Evolutionary conservation across 37 sponge, comb jelly and placozoan genomes (phyloP).

Genomic region (Chondrosia reniformis): DNA sequence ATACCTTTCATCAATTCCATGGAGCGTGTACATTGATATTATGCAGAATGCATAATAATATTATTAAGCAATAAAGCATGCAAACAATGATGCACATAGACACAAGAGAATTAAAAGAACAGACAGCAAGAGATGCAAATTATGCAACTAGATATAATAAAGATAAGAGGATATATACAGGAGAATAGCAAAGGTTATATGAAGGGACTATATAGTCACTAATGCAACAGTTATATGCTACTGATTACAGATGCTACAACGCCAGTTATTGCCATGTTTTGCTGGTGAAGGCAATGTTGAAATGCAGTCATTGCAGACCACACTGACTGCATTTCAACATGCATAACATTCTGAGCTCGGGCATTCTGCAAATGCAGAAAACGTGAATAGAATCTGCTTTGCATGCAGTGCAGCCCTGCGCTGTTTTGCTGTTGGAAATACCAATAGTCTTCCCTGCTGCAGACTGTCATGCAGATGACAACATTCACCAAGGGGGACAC

Average conservation of each 20-base stretch:
- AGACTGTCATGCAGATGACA: neutral
- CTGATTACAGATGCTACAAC: neutral
- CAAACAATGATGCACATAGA: neutral
- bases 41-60: too few relatives aligned
- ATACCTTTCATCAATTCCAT: neutral
- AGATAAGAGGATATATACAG: neutral
- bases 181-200: neutral
- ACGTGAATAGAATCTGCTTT: neutral
- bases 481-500: too few relatives aligned
- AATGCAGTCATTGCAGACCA: neutral
- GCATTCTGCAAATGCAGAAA: slow-evolving; percentile 2
- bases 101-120: neutral
- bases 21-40: too few relatives aligned
- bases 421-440: neutral
- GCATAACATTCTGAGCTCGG: neutral
- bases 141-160: too few relatives aligned
- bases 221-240: neutral
- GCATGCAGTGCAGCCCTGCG: neutral
- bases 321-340: neutral
- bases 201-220: neutral
- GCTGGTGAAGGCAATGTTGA: too few relatives aligned
- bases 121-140: too few relatives aligned
- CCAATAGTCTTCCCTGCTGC: neutral
- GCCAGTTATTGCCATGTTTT: neutral
- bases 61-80: too few relatives aligned